These are phyloP conservation scores for Myxocyprinus asiaticus DNA, from an alignment of 2,113 vertebrate genomes.

Conservation along the genomic window DNA sequence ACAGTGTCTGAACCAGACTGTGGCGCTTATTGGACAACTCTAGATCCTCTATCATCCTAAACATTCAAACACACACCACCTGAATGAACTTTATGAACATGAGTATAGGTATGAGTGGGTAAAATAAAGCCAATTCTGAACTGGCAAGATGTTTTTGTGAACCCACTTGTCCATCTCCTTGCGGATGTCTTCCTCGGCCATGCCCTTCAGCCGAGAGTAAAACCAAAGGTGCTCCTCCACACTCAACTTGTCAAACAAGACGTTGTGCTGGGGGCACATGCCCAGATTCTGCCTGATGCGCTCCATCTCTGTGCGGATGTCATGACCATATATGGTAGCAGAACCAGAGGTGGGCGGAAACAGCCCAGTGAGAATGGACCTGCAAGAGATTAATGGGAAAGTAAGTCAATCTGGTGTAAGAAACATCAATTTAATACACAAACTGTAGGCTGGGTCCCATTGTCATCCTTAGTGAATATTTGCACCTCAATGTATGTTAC, in stretches of 20 bases:
- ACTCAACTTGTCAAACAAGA: constrained; percentile 92
- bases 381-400: constrained; percentile 56
- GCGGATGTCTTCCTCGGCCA: constrained; percentile 89
- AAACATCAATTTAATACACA: not conserved
- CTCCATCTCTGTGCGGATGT: constrained; percentile 97
- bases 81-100: too few species aligned
- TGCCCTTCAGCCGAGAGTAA: constrained; percentile 93
- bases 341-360: constrained; percentile 95
- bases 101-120: not conserved
- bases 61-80: not conserved
- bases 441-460: too few species aligned
- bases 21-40: constrained; percentile 93
- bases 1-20: constrained; percentile 91
- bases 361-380: constrained; percentile 95
- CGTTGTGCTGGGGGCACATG: constrained; percentile 98
- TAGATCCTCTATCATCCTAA: constrained; percentile 94
- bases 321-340: constrained; percentile 92
- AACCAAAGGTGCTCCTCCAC: constrained; percentile 98
- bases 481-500: too few species aligned
- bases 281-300: constrained; percentile 94
- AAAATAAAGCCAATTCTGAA: too few species aligned
- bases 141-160: not conserved
- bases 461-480: too few species aligned
- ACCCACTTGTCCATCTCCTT: constrained; percentile 95
- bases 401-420: not conserved